Evolutionary conservation across 2,888 invertebrate species (phyloP), one percentile per base, ranked within the genome.

Genomic region (Hedychridium roseum): DNA sequence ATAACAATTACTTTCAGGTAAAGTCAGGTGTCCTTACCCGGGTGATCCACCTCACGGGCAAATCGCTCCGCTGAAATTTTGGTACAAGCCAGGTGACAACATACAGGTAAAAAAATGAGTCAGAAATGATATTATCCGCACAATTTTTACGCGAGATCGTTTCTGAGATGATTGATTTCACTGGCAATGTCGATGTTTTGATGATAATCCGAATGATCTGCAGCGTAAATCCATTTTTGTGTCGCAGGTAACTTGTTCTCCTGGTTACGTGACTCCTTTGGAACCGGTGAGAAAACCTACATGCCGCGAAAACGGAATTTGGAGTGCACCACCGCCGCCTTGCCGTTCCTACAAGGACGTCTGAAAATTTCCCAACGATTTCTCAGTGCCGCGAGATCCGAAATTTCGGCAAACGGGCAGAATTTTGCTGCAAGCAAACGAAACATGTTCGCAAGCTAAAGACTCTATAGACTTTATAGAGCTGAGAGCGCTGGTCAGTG

Each of bases 71-170:
- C 82, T 87, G 41, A 89, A 89, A 73, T 88, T 88, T 78, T 84
- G 86, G 74, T 89, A 89, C 78, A 88, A 88, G 72, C 87, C 89
- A 9, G 88, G 88, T 21, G 88, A 89, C 71, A 85, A 85, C 60
- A 81, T 89, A 58, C 86, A 86, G 71, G 63, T 57, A 42, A 45
- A 9, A 6, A 27, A 3, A 31, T n/a, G n/a, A n/a, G n/a, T n/a
- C n/a, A n/a, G n/a, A n/a, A n/a, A n/a, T n/a, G n/a, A n/a, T n/a
- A n/a, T n/a, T n/a, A n/a, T n/a, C n/a, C n/a, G n/a, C n/a, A n/a
- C n/a, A n/a, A n/a, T n/a, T n/a, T n/a, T n/a, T n/a, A n/a, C n/a
- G n/a, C n/a, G n/a, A n/a, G n/a, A n/a, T n/a, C n/a, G n/a, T n/a
- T n/a, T n/a, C n/a, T n/a, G n/a, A n/a, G n/a, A n/a, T n/a, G n/a